phyloP scores from a whole-genome alignment of 2,113 vertebrate species.

The Centrocercus urophasianus region DNA sequence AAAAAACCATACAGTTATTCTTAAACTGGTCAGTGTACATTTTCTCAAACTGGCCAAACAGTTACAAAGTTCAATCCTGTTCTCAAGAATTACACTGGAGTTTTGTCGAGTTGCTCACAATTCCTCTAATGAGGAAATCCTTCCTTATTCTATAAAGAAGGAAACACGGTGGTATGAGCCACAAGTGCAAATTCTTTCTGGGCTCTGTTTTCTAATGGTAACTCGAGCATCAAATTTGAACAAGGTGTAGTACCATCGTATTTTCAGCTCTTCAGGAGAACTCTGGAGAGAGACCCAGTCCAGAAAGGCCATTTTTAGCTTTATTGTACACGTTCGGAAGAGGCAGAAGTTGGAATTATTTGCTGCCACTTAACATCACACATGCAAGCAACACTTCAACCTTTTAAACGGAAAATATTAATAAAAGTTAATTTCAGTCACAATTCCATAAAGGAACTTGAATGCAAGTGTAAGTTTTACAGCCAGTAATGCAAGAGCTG shows the following conservation, averaged over 20 bases:
- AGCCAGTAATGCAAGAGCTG: not conserved
- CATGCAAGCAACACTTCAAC: rapidly evolving
- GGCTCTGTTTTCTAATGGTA: not conserved
- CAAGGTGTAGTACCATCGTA: not conserved
- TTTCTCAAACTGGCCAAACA: not conserved
- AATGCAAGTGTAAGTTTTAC: not conserved
- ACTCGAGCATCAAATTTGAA: not conserved
- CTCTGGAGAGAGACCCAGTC: not conserved
- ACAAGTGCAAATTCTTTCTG: not conserved
- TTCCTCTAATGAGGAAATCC: not conserved
- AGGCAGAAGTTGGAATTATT: not conserved
- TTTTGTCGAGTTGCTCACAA: not conserved
- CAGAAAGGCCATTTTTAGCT: not conserved
- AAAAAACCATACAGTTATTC: not conserved
- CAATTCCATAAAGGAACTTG: not conserved
- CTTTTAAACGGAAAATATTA: not conserved
- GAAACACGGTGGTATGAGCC: not conserved
- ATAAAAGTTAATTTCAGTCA: not conserved
- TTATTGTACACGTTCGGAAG: not conserved
- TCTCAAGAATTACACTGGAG: not conserved
- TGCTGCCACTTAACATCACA: not conserved
- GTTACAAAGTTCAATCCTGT: not conserved
- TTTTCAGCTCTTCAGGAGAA: not conserved
- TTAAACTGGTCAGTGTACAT: not conserved
- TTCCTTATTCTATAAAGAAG: not conserved